These are phyloP conservation scores for Hylomyscus alleni DNA, from an alignment of 2,797 vertebrate genomes.

Conservation along the genomic window DNA sequence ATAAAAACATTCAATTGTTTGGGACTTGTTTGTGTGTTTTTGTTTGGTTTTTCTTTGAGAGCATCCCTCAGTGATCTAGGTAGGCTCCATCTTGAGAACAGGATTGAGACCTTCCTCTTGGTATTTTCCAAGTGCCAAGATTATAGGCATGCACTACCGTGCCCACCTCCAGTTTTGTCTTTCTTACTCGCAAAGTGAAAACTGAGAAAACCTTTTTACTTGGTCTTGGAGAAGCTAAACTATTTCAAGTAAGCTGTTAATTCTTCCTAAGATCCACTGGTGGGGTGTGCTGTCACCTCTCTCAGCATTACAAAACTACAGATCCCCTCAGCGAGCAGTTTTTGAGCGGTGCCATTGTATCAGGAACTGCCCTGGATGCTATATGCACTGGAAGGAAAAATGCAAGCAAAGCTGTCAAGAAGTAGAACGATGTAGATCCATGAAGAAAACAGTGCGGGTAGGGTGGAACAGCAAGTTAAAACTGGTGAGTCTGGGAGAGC, in stretches of 20 bases:
- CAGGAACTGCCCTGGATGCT: not conserved
- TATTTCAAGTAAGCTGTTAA: not conserved
- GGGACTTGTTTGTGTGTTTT: not conserved
- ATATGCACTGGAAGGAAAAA: not conserved
- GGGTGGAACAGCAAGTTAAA: not conserved
- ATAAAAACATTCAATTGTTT: not conserved
- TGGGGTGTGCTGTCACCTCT: not conserved
- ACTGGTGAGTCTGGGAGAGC: not conserved
- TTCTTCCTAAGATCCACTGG: not conserved
- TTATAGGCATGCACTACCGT: not conserved
- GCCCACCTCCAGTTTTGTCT: not conserved
- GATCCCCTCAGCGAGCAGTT: not conserved
- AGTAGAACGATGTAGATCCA: not conserved
- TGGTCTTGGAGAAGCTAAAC: slow-evolving; percentile 7
- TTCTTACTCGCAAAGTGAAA: slow-evolving; percentile 44
- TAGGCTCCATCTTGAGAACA: not conserved
- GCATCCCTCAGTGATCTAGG: not conserved
- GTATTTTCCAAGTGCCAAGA: not conserved
- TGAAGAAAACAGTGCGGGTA: not conserved
- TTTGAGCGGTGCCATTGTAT: too few relatives aligned
- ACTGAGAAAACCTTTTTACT: slow-evolving; percentile 52
- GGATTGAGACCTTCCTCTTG: not conserved
- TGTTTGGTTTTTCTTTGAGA: not conserved
- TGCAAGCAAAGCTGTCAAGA: not conserved
- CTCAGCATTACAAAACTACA: not conserved